Conservation (phyloP, 2,888 invertebrate genomes). For the Caenorhabditis sulstoni region DNA sequence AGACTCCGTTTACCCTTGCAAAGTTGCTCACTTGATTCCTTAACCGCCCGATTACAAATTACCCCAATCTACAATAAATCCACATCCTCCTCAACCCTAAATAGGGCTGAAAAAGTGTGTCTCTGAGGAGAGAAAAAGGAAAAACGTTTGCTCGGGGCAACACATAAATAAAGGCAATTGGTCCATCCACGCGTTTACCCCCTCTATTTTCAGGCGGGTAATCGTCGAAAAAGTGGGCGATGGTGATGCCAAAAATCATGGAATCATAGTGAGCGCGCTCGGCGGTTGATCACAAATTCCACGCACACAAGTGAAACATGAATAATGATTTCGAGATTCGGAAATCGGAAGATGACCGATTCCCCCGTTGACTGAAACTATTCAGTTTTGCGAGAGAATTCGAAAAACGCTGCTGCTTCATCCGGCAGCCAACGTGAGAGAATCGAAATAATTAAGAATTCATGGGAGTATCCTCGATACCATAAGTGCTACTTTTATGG, state of each 20-base stretch:
- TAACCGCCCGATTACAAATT: neutral
- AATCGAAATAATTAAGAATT: conserved; percentile 3
- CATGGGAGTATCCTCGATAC: neutral
- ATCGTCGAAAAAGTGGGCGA: too few species aligned
- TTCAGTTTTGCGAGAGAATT: too few species aligned
- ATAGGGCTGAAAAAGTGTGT: neutral
- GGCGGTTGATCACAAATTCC: conserved; percentile 2
- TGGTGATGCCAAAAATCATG: too few species aligned
- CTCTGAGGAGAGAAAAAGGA: neutral
- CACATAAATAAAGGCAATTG: conserved; percentile 22
- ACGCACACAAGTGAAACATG: conserved; percentile 22
- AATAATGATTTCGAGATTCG: conserved; percentile 6
- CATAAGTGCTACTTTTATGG: conserved; percentile 4
- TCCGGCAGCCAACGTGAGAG: neutral
- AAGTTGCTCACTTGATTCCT: conserved; percentile 5
- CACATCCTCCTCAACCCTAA: neutral
- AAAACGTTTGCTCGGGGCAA: too few species aligned
- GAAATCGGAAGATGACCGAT: too few species aligned
- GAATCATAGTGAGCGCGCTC: too few species aligned
- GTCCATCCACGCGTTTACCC: neutral
- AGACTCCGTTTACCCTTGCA: too few species aligned
- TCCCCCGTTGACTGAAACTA: too few species aligned
- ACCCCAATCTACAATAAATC: conserved; percentile 10
- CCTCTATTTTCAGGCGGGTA: neutral
- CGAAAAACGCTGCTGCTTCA: too few species aligned